These are phyloP conservation scores for Hassar affinis DNA, from an alignment of 2,113 vertebrate genomes.

Conservation along the genomic window DNA sequence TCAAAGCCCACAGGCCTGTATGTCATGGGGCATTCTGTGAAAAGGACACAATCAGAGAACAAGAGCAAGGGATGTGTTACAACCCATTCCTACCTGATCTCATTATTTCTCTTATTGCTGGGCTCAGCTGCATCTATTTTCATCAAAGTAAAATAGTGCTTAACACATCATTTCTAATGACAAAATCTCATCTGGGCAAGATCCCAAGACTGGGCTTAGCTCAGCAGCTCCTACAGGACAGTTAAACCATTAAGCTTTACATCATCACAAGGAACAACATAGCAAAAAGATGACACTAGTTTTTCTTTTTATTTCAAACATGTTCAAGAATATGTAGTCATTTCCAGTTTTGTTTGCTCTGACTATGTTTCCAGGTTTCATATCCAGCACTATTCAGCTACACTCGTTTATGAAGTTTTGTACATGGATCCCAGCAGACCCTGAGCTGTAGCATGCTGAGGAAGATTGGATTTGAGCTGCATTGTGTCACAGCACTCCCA, in stretches of 20 bases:
- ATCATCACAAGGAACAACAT: background rate
- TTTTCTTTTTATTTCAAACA: background rate
- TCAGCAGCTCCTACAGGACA: background rate
- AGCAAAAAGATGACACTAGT: background rate
- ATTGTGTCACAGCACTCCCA: constrained; percentile 66
- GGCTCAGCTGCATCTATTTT: constrained; percentile 26
- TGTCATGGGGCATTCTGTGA: constrained; percentile 55
- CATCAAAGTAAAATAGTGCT: constrained; percentile 9
- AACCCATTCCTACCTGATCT: constrained; percentile 2
- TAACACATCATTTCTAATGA: constrained; percentile 22
- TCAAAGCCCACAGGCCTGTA: constrained; percentile 36
- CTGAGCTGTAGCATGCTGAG: constrained; percentile 62
- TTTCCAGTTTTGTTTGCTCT: background rate
- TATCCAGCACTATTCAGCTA: constrained; percentile 48
- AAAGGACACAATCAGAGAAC: constrained; percentile 67
- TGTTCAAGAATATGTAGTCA: background rate
- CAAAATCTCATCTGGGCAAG: background rate
- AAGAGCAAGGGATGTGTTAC: constrained; percentile 51
- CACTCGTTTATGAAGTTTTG: constrained; percentile 74
- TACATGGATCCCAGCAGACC: constrained; percentile 65
- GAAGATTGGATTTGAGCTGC: constrained; percentile 74
- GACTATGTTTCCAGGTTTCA: background rate
- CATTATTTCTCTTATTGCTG: constrained; percentile 23
- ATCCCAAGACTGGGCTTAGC: background rate
- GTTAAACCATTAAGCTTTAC: background rate